Evolutionary conservation across 2,113 vertebrate genomes (phyloP), one percentile per base, ranked within the genome.

Genomic region (Rhegmatorhina hoffmannsi): DNA sequence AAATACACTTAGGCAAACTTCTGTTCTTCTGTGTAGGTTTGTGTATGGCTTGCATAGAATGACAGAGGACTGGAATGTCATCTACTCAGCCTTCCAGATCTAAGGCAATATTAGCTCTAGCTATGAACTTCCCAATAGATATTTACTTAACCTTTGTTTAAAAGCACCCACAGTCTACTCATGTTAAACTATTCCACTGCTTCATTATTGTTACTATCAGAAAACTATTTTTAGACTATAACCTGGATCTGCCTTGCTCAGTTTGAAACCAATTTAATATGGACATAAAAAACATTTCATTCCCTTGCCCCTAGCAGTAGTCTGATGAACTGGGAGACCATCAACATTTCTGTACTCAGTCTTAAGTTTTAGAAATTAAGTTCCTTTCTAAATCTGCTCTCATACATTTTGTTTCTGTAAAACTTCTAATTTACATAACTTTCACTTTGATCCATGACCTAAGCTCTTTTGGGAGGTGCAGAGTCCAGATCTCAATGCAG

Each of bases 331-430:
- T 70, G 49, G 10, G 24, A 91, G 14, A 63, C 0, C 15, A 58
- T 46, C 44, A 90, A 31, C 4, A 28, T 34, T 92, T 86, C 23
- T 3, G 2, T 47, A 55, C 10, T 52, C 13, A 43, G 19, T 34
- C 29, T 76, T 72, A 44, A 28, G 1, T 77, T 89, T 87, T 43
- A 70, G 36, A 67, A 77, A 62, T n/a, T 0, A 69, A 64, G 4
- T 12, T 23, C 6, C 7, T 44, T 80, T 53, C 25, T 53, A 74
- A 83, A 70, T 3, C 10, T 0, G 0, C 4, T 31, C 17, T 81
- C 17, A 46, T n/a, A 25, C 2, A 36, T 31, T 56, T 25, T 1
- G 3, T 56, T 87, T 73, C 46, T 34, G 5, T 47, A 17, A 2
- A 58, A 24, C 15, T 70, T 4, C 6, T 84, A 58, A 46, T 63